A percentile compares a stretch with the other conserved stretches of the same genome.
Evolutionary conservation across 2,888 invertebrate genomes (phyloP).

Genomic region (Glyphotaelius pellucidus): DNA sequence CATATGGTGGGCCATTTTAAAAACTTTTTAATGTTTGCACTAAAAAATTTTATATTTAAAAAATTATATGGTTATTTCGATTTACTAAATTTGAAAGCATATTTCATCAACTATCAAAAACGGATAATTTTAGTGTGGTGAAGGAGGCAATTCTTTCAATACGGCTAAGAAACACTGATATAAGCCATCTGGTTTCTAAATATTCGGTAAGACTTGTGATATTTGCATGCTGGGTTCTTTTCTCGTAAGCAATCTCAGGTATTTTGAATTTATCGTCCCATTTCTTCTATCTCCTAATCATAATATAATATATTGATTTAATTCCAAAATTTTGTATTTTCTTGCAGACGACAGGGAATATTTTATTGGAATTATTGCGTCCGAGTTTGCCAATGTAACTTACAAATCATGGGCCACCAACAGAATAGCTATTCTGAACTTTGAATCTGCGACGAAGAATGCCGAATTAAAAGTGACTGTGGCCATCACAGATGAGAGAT

Average conservation of each 20-base stretch:
- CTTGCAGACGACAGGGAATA: background rate
- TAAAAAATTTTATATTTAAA: no score
- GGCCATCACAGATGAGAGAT: slow-evolving; percentile 4
- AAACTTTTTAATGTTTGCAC: no score
- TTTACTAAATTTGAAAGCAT: no score
- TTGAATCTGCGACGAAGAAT: background rate
- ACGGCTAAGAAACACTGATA: no score
- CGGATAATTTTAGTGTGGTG: no score
- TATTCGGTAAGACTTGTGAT: no score
- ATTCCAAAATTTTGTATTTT: background rate
- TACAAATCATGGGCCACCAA: slow-evolving; percentile 18
- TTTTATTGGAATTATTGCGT: slow-evolving; percentile 28
- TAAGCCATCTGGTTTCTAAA: no score
- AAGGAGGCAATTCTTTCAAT: no score
- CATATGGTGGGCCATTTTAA: no score
- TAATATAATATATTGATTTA: background rate
- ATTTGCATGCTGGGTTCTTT: no score
- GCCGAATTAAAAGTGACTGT: slow-evolving; percentile 43
- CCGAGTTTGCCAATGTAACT: background rate
- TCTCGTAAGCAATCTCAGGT: background rate
- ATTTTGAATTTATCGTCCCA: background rate
- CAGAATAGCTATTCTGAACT: slow-evolving; percentile 55
- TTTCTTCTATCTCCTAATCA: background rate
- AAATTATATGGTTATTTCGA: no score
- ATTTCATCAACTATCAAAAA: no score